Evolutionary conservation across 2,888 invertebrate genomes (phyloP).

Genomic region (Vanessa cardui): DNA sequence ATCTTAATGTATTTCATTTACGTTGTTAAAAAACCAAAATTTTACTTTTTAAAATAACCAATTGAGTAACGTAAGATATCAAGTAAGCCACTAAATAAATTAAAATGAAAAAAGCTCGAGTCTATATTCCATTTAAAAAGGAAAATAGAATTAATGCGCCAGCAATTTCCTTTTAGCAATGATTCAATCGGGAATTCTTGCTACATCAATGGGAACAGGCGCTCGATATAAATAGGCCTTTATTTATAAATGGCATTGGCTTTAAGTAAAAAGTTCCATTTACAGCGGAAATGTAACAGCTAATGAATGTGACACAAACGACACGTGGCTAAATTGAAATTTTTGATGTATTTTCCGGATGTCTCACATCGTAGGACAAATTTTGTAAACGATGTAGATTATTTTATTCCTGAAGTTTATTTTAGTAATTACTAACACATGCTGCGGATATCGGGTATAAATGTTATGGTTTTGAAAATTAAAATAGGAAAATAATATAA

Average conservation of each 20-base stretch:
- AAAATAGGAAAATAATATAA: too few relatives aligned
- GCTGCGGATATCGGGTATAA: too few relatives aligned
- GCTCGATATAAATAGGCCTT: conserved; percentile 24
- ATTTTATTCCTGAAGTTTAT: too few relatives aligned
- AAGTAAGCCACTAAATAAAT: too few relatives aligned
- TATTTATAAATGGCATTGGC: conserved; percentile 16
- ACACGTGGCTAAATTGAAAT: conserved; percentile 58
- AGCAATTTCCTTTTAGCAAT: conserved; percentile 33
- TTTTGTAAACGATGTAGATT: background rate
- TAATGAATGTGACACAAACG: conserved; percentile 27
- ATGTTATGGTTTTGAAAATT: too few relatives aligned
- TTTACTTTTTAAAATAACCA: too few relatives aligned
- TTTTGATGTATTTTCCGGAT: conserved; percentile 41
- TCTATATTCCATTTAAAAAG: background rate
- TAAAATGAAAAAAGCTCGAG: too few relatives aligned
- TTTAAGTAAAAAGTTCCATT: conserved; percentile 30
- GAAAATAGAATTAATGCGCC: conserved; percentile 24
- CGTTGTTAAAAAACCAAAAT: too few relatives aligned
- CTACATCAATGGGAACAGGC: conserved; percentile 25
- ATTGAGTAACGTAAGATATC: too few relatives aligned
- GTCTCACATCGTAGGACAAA: conserved; percentile 1
- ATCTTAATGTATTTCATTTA: too few relatives aligned
- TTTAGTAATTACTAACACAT: too few relatives aligned
- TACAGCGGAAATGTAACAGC: conserved; percentile 39
- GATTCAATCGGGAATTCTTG: conserved; percentile 30